Evolutionary conservation across 2,113 vertebrate genomes (phyloP).

Genomic region (Amphiprion ocellaris): DNA sequence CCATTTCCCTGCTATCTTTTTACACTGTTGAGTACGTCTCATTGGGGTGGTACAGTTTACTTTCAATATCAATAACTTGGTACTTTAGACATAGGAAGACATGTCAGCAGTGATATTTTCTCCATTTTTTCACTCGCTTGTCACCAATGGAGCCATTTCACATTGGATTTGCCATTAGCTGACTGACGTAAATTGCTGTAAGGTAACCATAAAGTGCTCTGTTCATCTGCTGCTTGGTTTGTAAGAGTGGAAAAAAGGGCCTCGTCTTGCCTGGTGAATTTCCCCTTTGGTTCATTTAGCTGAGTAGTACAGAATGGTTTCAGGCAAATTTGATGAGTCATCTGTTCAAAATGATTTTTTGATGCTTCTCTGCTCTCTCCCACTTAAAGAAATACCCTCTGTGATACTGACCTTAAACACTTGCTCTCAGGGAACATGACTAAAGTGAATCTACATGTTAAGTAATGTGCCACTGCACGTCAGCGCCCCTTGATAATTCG

Average conservation of each 20-base stretch:
- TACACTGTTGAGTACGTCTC: not conserved
- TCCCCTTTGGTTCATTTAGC: constrained; percentile 52
- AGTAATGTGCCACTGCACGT: constrained; percentile 3
- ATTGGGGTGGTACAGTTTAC: not conserved
- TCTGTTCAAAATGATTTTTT: constrained; percentile 41
- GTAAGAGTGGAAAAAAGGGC: not conserved
- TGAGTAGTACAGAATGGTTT: constrained; percentile 37
- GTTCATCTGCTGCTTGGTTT: constrained; percentile 29
- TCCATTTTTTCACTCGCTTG: not conserved
- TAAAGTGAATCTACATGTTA: constrained; percentile 31
- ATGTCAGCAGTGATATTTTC: not conserved
- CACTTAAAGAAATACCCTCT: constrained; percentile 37
- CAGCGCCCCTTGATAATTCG: constrained; percentile 11
- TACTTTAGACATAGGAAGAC: not conserved
- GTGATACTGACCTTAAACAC: constrained; percentile 43
- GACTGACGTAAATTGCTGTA: constrained; percentile 34
- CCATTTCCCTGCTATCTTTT: not conserved
- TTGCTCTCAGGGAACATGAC: constrained; percentile 4
- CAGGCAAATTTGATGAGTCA: constrained; percentile 51
- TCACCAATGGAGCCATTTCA: constrained; percentile 18
- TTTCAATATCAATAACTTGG: not conserved
- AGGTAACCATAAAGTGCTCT: constrained; percentile 34
- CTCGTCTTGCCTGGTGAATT: constrained; percentile 37
- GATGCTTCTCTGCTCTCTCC: constrained; percentile 10
- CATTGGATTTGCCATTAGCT: not conserved